Evolutionary conservation across 2,797 vertebrate species (phyloP).

Genomic region (Adelosebastes latens): DNA sequence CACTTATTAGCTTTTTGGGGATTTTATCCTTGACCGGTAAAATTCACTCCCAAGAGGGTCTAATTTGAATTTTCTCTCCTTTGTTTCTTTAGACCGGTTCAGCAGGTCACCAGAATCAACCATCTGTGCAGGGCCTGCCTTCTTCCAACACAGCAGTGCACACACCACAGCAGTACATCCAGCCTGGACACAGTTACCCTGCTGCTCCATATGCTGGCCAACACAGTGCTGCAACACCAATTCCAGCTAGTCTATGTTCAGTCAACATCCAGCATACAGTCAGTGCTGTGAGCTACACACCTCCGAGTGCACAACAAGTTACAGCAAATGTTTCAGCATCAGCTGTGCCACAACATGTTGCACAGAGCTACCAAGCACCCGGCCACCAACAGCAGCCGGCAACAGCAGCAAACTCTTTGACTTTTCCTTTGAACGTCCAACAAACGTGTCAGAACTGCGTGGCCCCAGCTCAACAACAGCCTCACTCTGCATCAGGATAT

Average conservation of each 20-base stretch:
- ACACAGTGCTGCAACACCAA: constrained; percentile 39
- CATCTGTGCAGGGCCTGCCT: constrained; percentile 62
- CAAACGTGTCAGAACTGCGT: constrained; percentile 54
- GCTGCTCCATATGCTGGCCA: constrained; percentile 64
- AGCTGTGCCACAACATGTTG: constrained; percentile 60
- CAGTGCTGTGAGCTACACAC: constrained; percentile 45
- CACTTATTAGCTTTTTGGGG: not conserved
- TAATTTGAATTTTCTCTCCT: constrained; percentile 33
- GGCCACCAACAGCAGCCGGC: constrained; percentile 53
- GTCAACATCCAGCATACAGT: constrained; percentile 78
- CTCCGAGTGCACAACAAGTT: constrained; percentile 52
- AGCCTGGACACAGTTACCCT: constrained; percentile 72
- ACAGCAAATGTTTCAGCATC: constrained; percentile 37
- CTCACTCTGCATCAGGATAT: constrained; percentile 53
- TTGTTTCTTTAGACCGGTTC: constrained; percentile 64
- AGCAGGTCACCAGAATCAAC: constrained; percentile 69
- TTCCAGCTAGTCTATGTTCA: constrained; percentile 69
- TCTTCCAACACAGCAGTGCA: constrained; percentile 61
- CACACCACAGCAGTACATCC: constrained; percentile 63
- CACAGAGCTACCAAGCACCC: constrained; percentile 66
- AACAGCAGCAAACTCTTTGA: constrained; percentile 34
- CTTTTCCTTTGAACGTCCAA: constrained; percentile 52
- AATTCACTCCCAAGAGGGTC: not conserved
- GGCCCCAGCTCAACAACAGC: constrained; percentile 47
- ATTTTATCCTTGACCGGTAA: not conserved